Base-by-base conservation (phyloP, 2,113 vertebrate genomes). In the Alligator sinensis region DNA sequence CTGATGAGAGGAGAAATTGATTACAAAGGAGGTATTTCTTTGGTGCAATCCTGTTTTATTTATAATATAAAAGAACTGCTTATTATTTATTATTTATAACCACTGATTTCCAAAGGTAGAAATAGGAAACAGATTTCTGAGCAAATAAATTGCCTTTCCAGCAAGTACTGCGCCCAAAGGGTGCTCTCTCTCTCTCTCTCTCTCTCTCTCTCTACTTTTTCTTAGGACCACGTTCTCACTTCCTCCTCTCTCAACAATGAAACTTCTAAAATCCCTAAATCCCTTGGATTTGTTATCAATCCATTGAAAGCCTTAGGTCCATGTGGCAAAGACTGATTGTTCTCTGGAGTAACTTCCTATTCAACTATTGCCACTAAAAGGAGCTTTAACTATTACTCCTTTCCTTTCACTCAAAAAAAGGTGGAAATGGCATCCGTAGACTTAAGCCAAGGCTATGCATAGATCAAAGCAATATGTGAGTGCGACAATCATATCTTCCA, bases 371-470 rank as follows among this genome's bases (percentile, higher is more conserved):
- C 80, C 61, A 18, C 30, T 85, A 12, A 87, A 90, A 86, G 34
- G 68, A 12, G 70, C 84, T 70, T 89, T 88, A 81, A 87, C 81
- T 89, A 85, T 81, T 95, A 68, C 82, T 94, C 34, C 47, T 47
- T 47, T 47, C 74, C 63, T 58, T 79, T 89, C 87, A 83, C 28
- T 79, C 68, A 28, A 63, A 89, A 87, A 7, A 70, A 70, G 34
- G 47, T 47, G 47, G 47, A 47, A 89, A 80, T 54, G 61, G 60
- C 75, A 92, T 75, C 63, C 47, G 9, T 47, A 47, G 47, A 47
- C 47, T 79, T 76, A 91, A 92, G 57, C 47, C 58, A 91, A 63
- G 59, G 88, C 87, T 96, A 62, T 21, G 92, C 86, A 81, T 77
- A 85, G 63, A 85, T 82, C 88, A 94, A 88, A 78, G 72, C 66